These are phyloP conservation scores for Montifringilla adamsi DNA, from an alignment of 2,113 vertebrate genomes.

Conservation along the genomic window DNA sequence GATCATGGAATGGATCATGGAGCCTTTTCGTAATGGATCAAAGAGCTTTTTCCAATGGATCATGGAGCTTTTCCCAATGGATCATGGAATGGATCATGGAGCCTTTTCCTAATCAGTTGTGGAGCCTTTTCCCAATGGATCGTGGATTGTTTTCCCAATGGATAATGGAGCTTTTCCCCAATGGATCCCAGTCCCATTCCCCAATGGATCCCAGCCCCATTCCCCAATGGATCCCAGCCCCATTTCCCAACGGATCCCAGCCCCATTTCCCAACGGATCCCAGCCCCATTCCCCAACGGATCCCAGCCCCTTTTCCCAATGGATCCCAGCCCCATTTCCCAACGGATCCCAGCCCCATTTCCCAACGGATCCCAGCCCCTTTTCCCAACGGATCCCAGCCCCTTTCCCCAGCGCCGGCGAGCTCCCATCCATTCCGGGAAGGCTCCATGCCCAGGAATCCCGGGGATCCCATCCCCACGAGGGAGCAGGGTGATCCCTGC, in stretches of 20 bases:
- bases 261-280: neutral
- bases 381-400: neutral
- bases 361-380: neutral
- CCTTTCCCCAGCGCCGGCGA: no score
- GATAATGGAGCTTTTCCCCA: accelerated
- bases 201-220: neutral
- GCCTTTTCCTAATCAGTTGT: accelerated
- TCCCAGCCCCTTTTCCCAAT: neutral
- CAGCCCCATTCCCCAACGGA: no score
- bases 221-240: no score
- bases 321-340: neutral
- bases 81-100: no score
- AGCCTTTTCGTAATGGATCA: no score
- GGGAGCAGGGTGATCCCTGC: no score
- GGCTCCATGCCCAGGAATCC: no score
- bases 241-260: neutral
- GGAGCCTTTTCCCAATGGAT: neutral
- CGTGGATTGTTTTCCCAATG: accelerated
- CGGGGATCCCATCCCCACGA: no score
- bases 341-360: no score
- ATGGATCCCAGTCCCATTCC: accelerated
- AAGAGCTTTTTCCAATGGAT: no score
- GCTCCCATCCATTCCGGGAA: neutral
- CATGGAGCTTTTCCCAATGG: neutral
- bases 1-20: no score